A percentile compares a stretch with the other conserved stretches of the same genome.
Conservation (phyloP, 92 coral and sea anemone genomes). For the Parazoanthus atlanticus region DNA sequence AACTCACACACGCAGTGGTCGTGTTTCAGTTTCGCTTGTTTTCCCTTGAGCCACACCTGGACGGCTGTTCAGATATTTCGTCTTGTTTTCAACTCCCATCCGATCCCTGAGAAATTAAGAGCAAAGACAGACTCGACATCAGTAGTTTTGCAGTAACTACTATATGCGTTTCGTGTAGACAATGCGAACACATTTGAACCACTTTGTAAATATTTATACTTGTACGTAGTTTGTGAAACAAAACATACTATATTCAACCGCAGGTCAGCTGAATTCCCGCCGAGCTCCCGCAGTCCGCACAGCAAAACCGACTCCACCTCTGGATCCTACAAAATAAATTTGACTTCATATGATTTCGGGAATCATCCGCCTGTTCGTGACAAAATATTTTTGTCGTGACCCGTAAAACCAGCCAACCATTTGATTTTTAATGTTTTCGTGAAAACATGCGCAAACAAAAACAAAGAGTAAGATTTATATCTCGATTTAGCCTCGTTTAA, state of each 20-base stretch:
- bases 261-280: background rate
- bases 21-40: constrained; percentile 6
- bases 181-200: background rate
- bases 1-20: background rate
- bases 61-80: constrained; percentile 7
- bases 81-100: background rate
- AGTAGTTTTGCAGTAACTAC: background rate
- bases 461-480: constrained; percentile 10
- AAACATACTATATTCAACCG: constrained; percentile 6
- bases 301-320: background rate
- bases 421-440: background rate
- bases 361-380: background rate
- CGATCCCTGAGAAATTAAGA: background rate
- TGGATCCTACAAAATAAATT: background rate
- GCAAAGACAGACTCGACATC: background rate
- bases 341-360: background rate
- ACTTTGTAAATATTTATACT: constrained; percentile 27
- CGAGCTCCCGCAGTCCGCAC: background rate
- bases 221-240: background rate
- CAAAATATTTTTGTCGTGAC: constrained; percentile 7
- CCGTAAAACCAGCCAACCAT: background rate
- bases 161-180: background rate
- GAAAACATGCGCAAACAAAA: background rate
- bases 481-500: background rate
- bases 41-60: background rate